phyloP scores from a whole-genome alignment of 2,797 vertebrate species.

The Xiphorhynchus erythropygius region DNA sequence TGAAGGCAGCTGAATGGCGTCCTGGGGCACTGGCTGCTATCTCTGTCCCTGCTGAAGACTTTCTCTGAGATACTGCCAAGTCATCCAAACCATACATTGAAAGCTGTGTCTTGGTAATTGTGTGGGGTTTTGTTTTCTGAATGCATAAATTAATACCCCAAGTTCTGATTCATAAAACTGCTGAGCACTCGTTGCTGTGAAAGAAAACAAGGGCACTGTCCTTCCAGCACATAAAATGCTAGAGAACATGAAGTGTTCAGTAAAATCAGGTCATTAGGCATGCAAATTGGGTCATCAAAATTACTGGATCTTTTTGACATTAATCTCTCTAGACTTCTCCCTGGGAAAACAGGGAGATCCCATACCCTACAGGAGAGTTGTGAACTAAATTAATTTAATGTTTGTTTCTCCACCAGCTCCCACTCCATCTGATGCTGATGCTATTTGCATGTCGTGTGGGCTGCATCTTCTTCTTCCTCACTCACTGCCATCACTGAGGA shows the following conservation, averaged over 20 bases:
- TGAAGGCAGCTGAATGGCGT: slow-evolving; percentile 55
- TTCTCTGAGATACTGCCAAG: slow-evolving; percentile 47
- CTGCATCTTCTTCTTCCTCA: not conserved
- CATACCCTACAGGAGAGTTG: slow-evolving; percentile 70
- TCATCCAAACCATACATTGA: slow-evolving; percentile 22
- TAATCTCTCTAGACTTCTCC: slow-evolving; percentile 68
- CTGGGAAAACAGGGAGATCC: slow-evolving; percentile 68
- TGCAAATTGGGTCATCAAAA: slow-evolving; percentile 71
- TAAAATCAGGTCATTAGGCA: slow-evolving; percentile 70
- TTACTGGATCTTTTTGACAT: slow-evolving; percentile 72
- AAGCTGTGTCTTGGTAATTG: not conserved
- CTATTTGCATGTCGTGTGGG: not conserved
- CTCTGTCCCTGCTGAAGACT: slow-evolving; percentile 12
- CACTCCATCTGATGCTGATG: slow-evolving; percentile 39
- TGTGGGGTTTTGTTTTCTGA: slow-evolving; percentile 18
- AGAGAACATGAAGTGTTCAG: slow-evolving; percentile 28
- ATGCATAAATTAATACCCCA: slow-evolving; percentile 39
- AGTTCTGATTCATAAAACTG: slow-evolving; percentile 46
- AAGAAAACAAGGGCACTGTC: slow-evolving; percentile 62
- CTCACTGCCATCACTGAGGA: not conserved
- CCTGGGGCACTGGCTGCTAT: slow-evolving; percentile 46
- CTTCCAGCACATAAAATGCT: slow-evolving; percentile 42
- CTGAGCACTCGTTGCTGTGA: slow-evolving; percentile 10
- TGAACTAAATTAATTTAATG: slow-evolving; percentile 73
- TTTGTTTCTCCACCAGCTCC: slow-evolving; percentile 62